Percentiles rank a stretch among this genome's conserved stretches.
phyloP scores from a whole-genome alignment of 2,797 vertebrate genomes.

The Hafferia zeledoni region DNA sequence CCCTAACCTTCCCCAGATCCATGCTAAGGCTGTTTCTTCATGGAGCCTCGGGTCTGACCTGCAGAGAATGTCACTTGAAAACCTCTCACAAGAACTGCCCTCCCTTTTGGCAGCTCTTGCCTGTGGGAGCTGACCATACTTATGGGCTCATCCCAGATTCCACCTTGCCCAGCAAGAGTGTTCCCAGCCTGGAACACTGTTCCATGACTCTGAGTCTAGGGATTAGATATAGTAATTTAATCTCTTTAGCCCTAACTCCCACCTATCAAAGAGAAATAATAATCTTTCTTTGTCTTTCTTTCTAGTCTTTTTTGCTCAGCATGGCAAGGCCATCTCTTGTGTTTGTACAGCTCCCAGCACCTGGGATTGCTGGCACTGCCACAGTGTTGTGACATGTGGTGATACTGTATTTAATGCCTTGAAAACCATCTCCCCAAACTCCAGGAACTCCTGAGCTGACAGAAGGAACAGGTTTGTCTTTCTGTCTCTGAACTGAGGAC shows the following conservation, averaged over 20 bases:
- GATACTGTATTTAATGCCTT: neutral
- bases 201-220: neutral
- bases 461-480: neutral
- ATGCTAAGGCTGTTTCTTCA: neutral
- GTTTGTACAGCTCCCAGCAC: neutral
- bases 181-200: neutral
- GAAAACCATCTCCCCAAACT: neutral
- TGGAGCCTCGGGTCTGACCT: neutral
- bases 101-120: neutral
- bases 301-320: neutral
- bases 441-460: neutral
- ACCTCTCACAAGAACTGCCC: neutral
- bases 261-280: neutral
- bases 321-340: rapidly evolving
- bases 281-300: neutral
- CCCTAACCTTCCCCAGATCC: neutral
- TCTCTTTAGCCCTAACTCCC: neutral
- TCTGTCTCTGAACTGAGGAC: neutral
- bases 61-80: neutral
- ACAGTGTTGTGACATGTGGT: neutral
- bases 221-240: neutral
- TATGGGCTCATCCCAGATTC: neutral
- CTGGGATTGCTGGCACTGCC: neutral
- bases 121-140: rapidly evolving
- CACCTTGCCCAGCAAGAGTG: neutral